Evolutionary conservation across 2,888 invertebrate species (phyloP), one percentile per base, ranked within the genome.

Genomic region (Melanophora roralis): DNA sequence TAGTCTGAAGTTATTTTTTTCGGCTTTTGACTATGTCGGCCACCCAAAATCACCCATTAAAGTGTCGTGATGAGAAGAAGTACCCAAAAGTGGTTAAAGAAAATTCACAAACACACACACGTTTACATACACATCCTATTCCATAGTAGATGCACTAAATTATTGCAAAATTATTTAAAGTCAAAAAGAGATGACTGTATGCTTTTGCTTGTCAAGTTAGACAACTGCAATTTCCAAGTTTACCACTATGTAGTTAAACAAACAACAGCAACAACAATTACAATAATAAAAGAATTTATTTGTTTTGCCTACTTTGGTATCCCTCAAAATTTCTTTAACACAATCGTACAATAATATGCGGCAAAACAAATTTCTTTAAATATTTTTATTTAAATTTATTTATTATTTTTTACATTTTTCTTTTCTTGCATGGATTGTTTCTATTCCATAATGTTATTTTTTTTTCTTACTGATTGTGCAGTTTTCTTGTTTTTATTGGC

Each of bases 131-230:
- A 65, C 49, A n/a, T 32, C 21, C 16, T 16, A 65, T 5, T 27
- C 27, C 40, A 12, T 8, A 21, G 16, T 2, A 23, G 38, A 49
- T 49, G 49, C 67, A 76, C 64, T 68, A 80, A 76, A 73, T 80
- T 76, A 73, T 76, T 80, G 80, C 51, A 73, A 80, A 80, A 76
- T 68, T 72, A 76, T 80, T 76, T 76, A 76, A 80, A 80, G 80
- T 73, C 80, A 76, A 76, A 80, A 80, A 80, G 80, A 80, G 80
- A 80, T 80, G 80, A 76, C 80, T 80, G 67, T 65, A 32, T 43
- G 38, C 36, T 11, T 57, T 45, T 27, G 36, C 21, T 53, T 36
- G 21, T 59, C n/a, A 9, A 21, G 36, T 49, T 45, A 74, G 62
- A 65, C 55, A 59, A 51, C 49, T 76, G 76, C 80, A 72, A 53